phyloP scores from a whole-genome alignment of 2,888 invertebrate genomes.

The Eilema caniola region DNA sequence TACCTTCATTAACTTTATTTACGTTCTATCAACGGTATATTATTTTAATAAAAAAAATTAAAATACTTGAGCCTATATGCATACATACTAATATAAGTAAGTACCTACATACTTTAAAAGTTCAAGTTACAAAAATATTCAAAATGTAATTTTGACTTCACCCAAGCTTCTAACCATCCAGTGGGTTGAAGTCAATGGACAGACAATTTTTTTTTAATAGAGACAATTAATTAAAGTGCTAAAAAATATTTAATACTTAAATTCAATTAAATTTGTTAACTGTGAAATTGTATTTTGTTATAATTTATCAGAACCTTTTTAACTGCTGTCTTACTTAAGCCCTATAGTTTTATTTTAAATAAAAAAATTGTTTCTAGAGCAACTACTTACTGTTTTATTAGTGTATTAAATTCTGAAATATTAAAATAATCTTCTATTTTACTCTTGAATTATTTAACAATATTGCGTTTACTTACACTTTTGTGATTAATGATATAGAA shows the following conservation, averaged over 20 bases:
- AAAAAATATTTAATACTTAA: too few species aligned
- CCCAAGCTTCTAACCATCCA: not conserved
- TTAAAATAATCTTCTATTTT: too few species aligned
- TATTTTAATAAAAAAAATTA: not conserved
- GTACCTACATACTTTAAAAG: not conserved
- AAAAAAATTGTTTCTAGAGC: too few species aligned
- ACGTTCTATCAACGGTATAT: not conserved
- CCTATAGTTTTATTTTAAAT: not conserved
- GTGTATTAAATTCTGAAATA: too few species aligned
- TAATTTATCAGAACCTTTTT: not conserved
- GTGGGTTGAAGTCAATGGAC: not conserved
- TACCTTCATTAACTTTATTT: not conserved
- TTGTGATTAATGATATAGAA: not conserved
- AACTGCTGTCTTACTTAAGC: not conserved
- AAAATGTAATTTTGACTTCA: too few species aligned
- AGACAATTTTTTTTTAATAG: too few species aligned
- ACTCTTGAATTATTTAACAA: too few species aligned
- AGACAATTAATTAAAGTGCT: too few species aligned
- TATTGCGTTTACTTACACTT: too few species aligned
- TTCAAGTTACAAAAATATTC: not conserved
- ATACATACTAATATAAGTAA: too few species aligned
- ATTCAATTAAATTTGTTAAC: not conserved
- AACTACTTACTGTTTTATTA: too few species aligned
- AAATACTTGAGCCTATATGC: too few species aligned
- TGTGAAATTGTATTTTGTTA: not conserved